Base-by-base conservation (phyloP, 2,797 vertebrate species). In the Epinephelus malabaricus region DNA sequence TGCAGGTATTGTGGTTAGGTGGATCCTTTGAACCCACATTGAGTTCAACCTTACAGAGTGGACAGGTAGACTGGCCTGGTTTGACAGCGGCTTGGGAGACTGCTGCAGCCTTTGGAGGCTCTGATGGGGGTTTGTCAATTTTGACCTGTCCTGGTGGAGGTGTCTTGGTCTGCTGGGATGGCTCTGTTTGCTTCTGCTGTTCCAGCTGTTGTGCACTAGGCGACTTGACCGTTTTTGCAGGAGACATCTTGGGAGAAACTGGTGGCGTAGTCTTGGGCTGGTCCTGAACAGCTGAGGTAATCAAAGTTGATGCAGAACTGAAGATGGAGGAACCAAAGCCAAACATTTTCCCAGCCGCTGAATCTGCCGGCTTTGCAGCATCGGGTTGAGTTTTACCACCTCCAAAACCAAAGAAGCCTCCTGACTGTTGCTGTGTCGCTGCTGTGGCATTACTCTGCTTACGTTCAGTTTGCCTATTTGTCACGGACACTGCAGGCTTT, bases 251-350 rank as follows among this genome's bases (percentile, higher is more conserved):
- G 5, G 93, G 93, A 88, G 89, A 89, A 81, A 85, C 84, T 88
- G 96, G 91, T 90, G 97, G 0, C 70, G 92, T 85, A 3, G 79
- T 89, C 56, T 89, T 82, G 83, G 89, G 59, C 25, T 91, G 65
- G 74, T 93, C 94, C 80, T 97, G 96, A 68, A 96, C 94, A 0
- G 96, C 94, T 79, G 98, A 97, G 15, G 96, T 97, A 75, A 99
- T 97, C 81, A 99, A 95, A 94, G 91, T 97, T 0, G 97, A 98
- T 58, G 98, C 98, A 86, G 98, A 98, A 81, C 95, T 98, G 80
- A 99, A 97, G 76, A 99, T 95, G 0, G 98, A 99, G 60, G 97
- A 98, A 78, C 98, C 97, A 92, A 99, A 98, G 23, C 97, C 98
- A 79, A 94, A 91, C 66, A 76, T 82, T 83, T 97, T 99, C 30